Conservation (phyloP, 2,113 vertebrate species). For the Alouatta palliata region DNA sequence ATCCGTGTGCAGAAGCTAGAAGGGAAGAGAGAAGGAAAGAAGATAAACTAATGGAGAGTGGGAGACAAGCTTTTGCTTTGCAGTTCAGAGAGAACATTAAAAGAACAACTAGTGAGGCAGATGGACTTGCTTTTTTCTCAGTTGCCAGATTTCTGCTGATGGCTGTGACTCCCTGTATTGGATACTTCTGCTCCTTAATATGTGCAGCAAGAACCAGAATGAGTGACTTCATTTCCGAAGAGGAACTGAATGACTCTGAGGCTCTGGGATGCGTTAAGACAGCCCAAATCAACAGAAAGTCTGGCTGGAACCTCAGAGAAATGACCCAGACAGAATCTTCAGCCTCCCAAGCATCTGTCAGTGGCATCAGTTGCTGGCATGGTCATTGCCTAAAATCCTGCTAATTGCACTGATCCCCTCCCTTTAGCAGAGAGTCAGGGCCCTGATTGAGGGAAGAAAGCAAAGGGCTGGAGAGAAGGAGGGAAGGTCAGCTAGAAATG, state of each 20-base stretch:
- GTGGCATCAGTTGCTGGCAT: constrained; percentile 57
- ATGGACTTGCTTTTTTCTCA: not conserved
- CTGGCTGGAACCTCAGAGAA: constrained; percentile 69
- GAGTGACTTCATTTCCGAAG: constrained; percentile 70
- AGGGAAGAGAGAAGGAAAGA: not conserved
- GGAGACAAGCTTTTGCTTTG: not conserved
- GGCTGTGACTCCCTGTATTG: not conserved
- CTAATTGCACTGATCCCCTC: not conserved
- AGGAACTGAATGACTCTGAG: constrained; percentile 66
- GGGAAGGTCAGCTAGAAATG: not conserved
- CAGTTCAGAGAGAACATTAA: not conserved
- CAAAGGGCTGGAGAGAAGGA: not conserved
- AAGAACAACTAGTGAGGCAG: not conserved
- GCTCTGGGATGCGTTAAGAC: constrained; percentile 69
- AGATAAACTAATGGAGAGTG: not conserved
- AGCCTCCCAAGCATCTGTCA: constrained; percentile 66
- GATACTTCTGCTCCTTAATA: not conserved
- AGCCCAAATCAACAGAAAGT: constrained; percentile 75
- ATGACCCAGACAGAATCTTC: constrained; percentile 78
- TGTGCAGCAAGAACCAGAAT: not conserved
- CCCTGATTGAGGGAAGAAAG: not conserved
- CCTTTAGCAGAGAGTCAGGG: not conserved
- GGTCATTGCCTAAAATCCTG: constrained; percentile 68
- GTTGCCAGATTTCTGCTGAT: not conserved
- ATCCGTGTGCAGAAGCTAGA: not conserved